Base-by-base conservation (phyloP, 2,797 vertebrate genomes). In the Nothura maculosa region DNA sequence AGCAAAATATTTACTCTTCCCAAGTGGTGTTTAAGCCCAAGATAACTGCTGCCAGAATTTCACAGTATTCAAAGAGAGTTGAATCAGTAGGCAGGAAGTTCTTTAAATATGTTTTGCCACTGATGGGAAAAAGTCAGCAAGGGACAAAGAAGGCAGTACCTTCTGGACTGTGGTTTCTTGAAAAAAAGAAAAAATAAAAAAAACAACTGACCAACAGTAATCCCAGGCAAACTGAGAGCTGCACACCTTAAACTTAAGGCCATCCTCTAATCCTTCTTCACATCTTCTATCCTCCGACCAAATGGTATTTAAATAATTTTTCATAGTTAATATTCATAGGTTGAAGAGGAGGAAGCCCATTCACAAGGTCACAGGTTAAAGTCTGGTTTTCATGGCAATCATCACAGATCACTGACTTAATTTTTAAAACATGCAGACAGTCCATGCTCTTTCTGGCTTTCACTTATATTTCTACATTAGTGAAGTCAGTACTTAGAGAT, bases 381-480 rank as follows among this genome's bases (percentile, higher is more conserved):
- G 54, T 13, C 28, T 77, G 64, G 73, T 85, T 75, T 77, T 93
- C 40, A 36, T 89, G 81, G 54, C 36, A 47, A 28, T 43, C 52
- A 79, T 30, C 61, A 89, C 68, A 90, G 72, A 87, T 68, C 4
- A 18, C 88, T 94, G 92, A 87, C 69, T 90, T 86, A 78, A 42
- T 73, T 93, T 92, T 90, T 85, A 66, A 93, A 87, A 69, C 62
- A 83, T 34, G 76, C 79, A 95, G 90, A 83, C 83, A 83, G 54
- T 69, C 81, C 0, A 22, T 92, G 66, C 69, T 84, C 34, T 94
- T 95, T 81, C 72, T 85, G 86, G 34, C 45, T 90, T 47, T 72
- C 48, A 34, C 43, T 87, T 75, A 58, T 3, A 73, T 79, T 81
- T 88, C 67, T 72, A 69, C 81, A 24, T 73, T 28, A 85, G 69